Percentiles rank a stretch among this genome's conserved stretches.
These are phyloP conservation scores for Hippolais icterina DNA, from an alignment of 2,113 vertebrate genomes.

Conservation along the genomic window DNA sequence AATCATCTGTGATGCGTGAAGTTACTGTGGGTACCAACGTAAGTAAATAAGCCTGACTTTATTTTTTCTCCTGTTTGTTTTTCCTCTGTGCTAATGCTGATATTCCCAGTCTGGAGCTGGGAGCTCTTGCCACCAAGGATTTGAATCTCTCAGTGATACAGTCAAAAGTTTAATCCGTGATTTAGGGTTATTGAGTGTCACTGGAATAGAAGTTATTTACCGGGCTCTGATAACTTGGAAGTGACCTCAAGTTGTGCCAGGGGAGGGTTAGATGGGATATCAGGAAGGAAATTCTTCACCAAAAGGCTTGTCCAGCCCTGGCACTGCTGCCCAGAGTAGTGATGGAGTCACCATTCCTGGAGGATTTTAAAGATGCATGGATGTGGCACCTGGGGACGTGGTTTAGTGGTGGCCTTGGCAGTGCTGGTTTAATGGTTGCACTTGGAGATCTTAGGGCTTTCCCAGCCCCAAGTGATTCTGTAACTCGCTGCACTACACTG, in stretches of 20 bases:
- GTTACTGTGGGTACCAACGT: neutral
- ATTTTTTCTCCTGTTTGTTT: neutral
- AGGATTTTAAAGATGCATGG: neutral
- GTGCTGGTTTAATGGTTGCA: neutral
- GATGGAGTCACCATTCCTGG: neutral
- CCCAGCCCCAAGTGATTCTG: neutral
- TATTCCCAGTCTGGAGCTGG: neutral
- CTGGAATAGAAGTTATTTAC: conserved; percentile 6
- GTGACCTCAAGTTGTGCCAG: neutral
- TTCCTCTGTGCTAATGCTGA: neutral
- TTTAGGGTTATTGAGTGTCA: neutral
- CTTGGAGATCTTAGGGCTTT: neutral
- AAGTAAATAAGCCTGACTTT: neutral
- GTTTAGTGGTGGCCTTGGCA: neutral
- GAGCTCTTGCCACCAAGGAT: neutral
- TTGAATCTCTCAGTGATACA: neutral
- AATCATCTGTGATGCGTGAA: neutral
- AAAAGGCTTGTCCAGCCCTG: neutral
- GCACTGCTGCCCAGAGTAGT: neutral
- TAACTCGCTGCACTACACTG: neutral
- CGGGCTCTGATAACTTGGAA: neutral
- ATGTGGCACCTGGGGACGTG: neutral
- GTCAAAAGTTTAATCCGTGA: conserved; percentile 14
- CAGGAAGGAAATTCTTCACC: neutral
- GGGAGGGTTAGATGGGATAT: neutral